Evolutionary conservation across 2,113 vertebrate species (phyloP).

Genomic region (Sceloporus tristichus): DNA sequence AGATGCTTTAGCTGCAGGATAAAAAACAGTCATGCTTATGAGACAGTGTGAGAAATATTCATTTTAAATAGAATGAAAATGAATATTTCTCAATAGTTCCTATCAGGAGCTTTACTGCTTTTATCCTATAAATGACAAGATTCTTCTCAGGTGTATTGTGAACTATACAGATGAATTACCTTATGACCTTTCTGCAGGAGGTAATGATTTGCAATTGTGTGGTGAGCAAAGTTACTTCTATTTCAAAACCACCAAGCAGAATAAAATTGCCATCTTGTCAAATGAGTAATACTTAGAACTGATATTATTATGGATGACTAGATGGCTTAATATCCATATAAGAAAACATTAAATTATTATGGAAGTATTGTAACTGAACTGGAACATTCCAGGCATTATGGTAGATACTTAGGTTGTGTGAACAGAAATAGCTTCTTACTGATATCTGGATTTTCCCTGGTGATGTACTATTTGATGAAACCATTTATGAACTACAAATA

Average conservation of each 20-base stretch:
- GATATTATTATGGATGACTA: neutral
- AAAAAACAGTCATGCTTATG: neutral
- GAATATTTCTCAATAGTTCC: slow-evolving; percentile 12
- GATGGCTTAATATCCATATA: neutral
- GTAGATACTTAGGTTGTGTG: neutral
- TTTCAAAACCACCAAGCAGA: neutral
- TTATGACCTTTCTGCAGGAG: slow-evolving; percentile 16
- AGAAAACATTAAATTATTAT: neutral
- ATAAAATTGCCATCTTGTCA: neutral
- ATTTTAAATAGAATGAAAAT: slow-evolving; percentile 14
- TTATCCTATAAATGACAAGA: slow-evolving; percentile 25
- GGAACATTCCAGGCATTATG: neutral
- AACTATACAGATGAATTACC: slow-evolving; percentile 13
- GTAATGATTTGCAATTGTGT: neutral
- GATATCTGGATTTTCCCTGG: neutral
- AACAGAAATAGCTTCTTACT: neutral
- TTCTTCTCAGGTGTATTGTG: slow-evolving; percentile 20
- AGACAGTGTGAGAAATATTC: too few species aligned
- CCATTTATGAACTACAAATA: neutral
- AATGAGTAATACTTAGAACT: neutral
- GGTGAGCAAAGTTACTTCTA: neutral
- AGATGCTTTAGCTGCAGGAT: neutral
- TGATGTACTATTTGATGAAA: neutral
- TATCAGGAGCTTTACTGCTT: slow-evolving; percentile 4
- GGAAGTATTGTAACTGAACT: neutral